Evolutionary conservation across 2,888 invertebrate genomes (phyloP).

Genomic region (Microplitis deprimator): DNA sequence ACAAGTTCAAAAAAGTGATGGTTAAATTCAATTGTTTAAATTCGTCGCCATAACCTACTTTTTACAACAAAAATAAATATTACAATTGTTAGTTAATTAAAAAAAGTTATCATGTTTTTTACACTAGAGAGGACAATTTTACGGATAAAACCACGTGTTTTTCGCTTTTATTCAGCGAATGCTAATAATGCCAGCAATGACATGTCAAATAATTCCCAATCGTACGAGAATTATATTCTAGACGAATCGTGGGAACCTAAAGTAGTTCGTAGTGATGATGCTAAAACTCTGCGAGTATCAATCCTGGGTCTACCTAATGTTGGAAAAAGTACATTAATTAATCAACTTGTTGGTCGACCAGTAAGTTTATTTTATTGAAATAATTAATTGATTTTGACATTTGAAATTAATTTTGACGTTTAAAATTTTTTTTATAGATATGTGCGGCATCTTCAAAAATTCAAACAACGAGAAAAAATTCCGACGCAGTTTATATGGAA

Average conservation of each 20-base stretch:
- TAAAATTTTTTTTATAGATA: constrained; percentile 75
- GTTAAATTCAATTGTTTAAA: background rate
- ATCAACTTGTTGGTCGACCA: constrained; percentile 84
- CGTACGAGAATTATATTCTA: constrained; percentile 20
- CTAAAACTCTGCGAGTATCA: constrained; percentile 70
- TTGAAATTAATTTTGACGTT: constrained; percentile 26
- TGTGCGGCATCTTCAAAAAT: constrained; percentile 93
- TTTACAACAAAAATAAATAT: background rate
- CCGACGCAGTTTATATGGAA: constrained; percentile 81
- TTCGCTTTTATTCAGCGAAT: constrained; percentile 17
- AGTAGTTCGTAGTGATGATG: constrained; percentile 40
- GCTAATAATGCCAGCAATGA: background rate
- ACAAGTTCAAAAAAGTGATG: background rate
- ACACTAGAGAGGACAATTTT: constrained; percentile 16
- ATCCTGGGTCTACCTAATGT: constrained; percentile 95
- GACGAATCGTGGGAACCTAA: constrained; percentile 34
- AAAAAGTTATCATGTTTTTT: constrained; percentile 10
- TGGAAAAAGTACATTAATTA: constrained; percentile 96
- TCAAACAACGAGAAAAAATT: constrained; percentile 87
- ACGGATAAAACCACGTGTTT: background rate
- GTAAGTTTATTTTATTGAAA: constrained; percentile 71
- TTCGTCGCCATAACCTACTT: background rate
- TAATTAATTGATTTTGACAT: background rate
- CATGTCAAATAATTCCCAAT: background rate
- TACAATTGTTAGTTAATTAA: background rate